Percentiles rank a stretch among this genome's conserved stretches.
Conservation (phyloP, 2,113 vertebrate genomes). For the Phyllopteryx taeniolatus region DNA sequence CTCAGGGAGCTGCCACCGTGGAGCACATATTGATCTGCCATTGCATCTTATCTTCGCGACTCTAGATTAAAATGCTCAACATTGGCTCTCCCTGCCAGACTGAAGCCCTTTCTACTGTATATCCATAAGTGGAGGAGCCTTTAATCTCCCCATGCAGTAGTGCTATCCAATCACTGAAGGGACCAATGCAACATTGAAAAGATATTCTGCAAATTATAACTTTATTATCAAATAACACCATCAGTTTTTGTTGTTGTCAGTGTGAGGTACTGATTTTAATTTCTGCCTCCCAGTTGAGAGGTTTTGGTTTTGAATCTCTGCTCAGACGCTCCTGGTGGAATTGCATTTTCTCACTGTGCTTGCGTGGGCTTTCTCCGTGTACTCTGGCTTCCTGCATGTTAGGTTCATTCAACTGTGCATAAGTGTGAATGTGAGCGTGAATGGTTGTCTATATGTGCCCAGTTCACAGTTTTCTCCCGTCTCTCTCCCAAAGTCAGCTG, state of each 20-base stretch:
- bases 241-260: background rate
- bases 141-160: conserved; percentile 72
- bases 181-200: conserved; percentile 2
- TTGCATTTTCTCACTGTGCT: no score
- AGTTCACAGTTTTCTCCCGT: no score
- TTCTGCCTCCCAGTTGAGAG: no score
- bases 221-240: background rate
- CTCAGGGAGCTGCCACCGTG: conserved; percentile 65
- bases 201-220: background rate
- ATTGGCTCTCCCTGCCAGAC: conserved; percentile 56
- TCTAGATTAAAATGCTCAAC: conserved; percentile 77
- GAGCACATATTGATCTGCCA: conserved; percentile 72
- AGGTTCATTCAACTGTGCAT: no score
- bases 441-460: no score
- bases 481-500: no score
- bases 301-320: no score
- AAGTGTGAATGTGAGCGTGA: no score
- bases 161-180: conserved; percentile 54
- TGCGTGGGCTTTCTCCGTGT: no score
- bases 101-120: conserved; percentile 63
- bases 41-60: conserved; percentile 76
- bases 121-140: conserved; percentile 68
- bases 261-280: no score
- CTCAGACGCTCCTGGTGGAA: no score
- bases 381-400: no score